Percentiles rank a stretch among this genome's conserved stretches.
These are phyloP conservation scores for Trichonephila inaurata DNA, from an alignment of 1,140 invertebrate genomes.

Conservation along the genomic window DNA sequence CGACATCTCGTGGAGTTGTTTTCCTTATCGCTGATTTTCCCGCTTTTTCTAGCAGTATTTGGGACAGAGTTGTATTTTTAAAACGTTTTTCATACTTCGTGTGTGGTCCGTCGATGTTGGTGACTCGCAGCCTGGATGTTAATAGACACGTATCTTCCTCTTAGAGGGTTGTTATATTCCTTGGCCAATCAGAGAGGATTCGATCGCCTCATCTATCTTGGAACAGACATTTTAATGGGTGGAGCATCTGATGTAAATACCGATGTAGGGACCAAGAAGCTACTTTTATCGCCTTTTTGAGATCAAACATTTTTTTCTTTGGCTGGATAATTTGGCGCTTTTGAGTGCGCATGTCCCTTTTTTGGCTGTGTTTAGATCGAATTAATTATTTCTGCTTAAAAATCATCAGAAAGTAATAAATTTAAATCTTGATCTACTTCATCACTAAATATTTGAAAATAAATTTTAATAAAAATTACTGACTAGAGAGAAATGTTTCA, in stretches of 20 bases:
- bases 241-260: constrained; percentile 74
- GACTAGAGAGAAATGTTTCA: too few relatives aligned
- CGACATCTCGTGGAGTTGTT: not conserved
- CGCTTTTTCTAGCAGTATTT: constrained; percentile 27
- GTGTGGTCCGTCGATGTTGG: constrained; percentile 72
- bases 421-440: too few relatives aligned
- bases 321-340: not conserved
- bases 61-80: constrained; percentile 17
- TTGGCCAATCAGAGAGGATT: constrained; percentile 60
- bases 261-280: not conserved
- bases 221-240: constrained; percentile 56
- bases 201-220: constrained; percentile 43
- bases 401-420: too few relatives aligned
- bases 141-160: constrained; percentile 45
- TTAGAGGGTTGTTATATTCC: constrained; percentile 2
- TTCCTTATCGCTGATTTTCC: constrained; percentile 42
- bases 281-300: constrained; percentile 41
- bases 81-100: constrained; percentile 50
- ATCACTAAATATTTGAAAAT: too few relatives aligned
- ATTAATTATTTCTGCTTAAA: too few relatives aligned
- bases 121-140: constrained; percentile 72
- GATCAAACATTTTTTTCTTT: not conserved
- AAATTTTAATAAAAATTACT: too few relatives aligned
- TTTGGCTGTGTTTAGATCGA: too few relatives aligned
- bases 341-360: not conserved